Conservation (phyloP, 2,797 vertebrate genomes). For the Poeciliopsis infans region DNA sequence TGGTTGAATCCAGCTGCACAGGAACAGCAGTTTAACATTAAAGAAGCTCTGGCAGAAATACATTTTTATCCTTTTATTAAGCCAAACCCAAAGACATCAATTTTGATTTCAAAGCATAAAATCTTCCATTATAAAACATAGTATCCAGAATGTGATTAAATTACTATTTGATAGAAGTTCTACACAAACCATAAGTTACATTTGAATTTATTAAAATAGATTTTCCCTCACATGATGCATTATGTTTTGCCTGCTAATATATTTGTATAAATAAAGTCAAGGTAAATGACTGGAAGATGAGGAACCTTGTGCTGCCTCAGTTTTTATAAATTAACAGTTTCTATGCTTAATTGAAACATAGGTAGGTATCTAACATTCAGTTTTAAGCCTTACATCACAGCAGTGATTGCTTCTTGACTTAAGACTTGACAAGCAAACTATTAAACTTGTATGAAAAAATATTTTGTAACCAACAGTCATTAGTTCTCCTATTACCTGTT, state of each 20-base stretch:
- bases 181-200: neutral
- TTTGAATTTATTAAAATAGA: neutral
- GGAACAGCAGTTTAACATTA: neutral
- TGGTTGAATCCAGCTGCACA: neutral
- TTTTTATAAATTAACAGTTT: neutral
- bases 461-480: neutral
- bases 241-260: neutral
- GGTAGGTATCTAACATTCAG: conserved; percentile 34
- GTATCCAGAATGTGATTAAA: neutral
- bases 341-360: conserved; percentile 7
- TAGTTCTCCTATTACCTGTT: conserved; percentile 86
- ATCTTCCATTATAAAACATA: neutral
- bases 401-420: conserved; percentile 15
- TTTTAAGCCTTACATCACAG: conserved; percentile 26
- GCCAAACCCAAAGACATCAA: neutral
- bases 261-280: neutral
- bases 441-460: neutral
- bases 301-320: neutral
- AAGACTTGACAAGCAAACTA: neutral
- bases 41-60: neutral
- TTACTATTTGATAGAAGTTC: neutral
- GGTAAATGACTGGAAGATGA: neutral
- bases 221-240: neutral
- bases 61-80: neutral
- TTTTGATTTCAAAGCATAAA: neutral